phyloP scores from a whole-genome alignment of 37 sponge, comb jelly and placozoan species.

The Oopsacas minuta region DNA sequence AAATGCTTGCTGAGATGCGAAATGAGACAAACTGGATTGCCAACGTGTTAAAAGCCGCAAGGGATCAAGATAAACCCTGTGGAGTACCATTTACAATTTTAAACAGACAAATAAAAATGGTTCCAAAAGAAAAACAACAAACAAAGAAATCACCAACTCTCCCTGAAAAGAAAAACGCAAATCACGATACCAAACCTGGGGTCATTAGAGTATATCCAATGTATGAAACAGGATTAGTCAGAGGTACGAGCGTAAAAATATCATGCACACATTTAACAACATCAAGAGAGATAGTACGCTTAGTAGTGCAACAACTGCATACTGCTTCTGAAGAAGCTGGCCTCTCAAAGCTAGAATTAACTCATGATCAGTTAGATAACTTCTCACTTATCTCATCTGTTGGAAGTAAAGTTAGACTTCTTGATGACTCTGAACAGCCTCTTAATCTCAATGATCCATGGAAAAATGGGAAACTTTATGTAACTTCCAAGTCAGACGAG shows the following conservation, averaged over 20 bases:
- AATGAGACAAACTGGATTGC: not conserved
- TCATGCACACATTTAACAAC: constrained; percentile 7
- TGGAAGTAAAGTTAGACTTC: not conserved
- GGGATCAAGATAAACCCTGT: not conserved
- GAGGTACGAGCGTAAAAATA: constrained; percentile 70
- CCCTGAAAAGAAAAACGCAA: not conserved
- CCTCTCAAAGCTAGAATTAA: not conserved
- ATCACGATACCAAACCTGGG: not conserved
- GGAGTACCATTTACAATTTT: not conserved
- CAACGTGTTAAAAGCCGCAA: not conserved
- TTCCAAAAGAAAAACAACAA: not conserved
- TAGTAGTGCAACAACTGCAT: constrained; percentile 11
- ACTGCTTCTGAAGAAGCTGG: not conserved
- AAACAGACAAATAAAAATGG: not conserved
- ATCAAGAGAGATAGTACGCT: not conserved
- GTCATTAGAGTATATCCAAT: constrained; percentile 40
- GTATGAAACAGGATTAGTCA: constrained; percentile 50
- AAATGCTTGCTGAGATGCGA: not conserved
- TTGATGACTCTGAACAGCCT: not conserved
- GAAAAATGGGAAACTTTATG: not conserved
- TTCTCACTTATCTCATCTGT: not conserved
- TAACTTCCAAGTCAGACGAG: not conserved
- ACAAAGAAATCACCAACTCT: not conserved
- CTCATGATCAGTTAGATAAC: constrained; percentile 8
- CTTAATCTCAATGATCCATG: not conserved